phyloP scores from a whole-genome alignment of 2,113 vertebrate species.

The Notiomystis cincta region DNA sequence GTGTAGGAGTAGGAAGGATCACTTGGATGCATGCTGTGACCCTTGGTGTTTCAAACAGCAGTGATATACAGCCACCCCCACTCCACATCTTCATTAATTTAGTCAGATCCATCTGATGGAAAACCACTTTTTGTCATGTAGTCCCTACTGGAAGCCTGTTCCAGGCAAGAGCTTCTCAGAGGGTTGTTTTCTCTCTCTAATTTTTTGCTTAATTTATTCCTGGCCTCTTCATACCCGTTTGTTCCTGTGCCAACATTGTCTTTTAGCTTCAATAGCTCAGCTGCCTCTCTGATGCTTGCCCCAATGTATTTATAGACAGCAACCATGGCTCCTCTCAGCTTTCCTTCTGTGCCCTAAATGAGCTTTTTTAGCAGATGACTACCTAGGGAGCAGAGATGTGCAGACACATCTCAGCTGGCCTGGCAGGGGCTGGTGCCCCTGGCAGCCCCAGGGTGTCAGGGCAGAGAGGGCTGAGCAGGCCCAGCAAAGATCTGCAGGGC shows the following conservation, averaged over 20 bases:
- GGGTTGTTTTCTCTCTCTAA: slow-evolving; percentile 23
- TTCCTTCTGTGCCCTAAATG: neutral
- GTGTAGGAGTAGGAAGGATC: neutral
- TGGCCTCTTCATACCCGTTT: slow-evolving; percentile 3
- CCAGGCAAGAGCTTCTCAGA: slow-evolving; percentile 8
- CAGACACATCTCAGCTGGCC: neutral
- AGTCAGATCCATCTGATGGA: neutral
- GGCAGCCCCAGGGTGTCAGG: neutral
- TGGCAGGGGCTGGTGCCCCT: accelerated
- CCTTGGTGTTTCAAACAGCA: neutral
- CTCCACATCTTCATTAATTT: neutral
- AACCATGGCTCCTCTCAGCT: neutral
- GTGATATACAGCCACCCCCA: neutral
- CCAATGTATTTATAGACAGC: slow-evolving; percentile 39
- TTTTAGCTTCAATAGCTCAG: slow-evolving; percentile 54
- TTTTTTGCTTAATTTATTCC: slow-evolving; percentile 45
- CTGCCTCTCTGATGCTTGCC: slow-evolving; percentile 33
- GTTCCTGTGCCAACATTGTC: slow-evolving; percentile 58
- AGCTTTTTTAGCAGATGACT: neutral
- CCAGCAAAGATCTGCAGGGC: neutral
- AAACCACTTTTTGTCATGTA: neutral
- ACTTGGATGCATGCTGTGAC: neutral
- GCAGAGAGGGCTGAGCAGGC: neutral
- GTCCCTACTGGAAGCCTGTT: neutral
- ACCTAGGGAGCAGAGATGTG: neutral